These are phyloP conservation scores for Gastracanthus pulcherrimus DNA, from an alignment of 2,888 invertebrate species.

Conservation along the genomic window DNA sequence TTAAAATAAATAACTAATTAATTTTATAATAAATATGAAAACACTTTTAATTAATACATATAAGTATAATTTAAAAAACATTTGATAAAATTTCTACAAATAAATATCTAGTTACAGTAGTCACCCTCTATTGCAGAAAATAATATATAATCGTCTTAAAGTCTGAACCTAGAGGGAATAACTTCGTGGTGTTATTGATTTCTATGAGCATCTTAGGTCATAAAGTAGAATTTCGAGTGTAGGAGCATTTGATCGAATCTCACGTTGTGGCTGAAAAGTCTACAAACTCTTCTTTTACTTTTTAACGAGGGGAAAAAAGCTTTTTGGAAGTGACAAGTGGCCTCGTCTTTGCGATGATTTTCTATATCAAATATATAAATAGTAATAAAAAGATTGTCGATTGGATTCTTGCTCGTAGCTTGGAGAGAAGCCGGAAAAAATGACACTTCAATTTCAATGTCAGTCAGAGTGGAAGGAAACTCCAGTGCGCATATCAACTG, in stretches of 20 bases:
- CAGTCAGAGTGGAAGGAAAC: background rate
- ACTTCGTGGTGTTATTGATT: conserved; percentile 46
- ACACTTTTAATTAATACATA: background rate
- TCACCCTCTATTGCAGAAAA: conserved; percentile 38
- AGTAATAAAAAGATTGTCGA: conserved; percentile 7
- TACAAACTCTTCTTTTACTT: background rate
- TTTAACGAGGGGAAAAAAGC: conserved; percentile 10
- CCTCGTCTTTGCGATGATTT: conserved; percentile 71
- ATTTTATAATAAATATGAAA: too few relatives aligned
- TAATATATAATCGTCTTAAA: conserved; percentile 16
- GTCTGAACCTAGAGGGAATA: conserved; percentile 17
- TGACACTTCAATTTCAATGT: conserved; percentile 39
- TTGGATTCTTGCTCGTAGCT: background rate
- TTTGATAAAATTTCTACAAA: background rate
- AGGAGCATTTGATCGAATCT: conserved; percentile 46
- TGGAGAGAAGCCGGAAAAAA: background rate
- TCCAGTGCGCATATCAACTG: background rate
- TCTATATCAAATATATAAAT: conserved; percentile 57
- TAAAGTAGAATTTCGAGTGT: conserved; percentile 39
- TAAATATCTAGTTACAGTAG: conserved; percentile 11
- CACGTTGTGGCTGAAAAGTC: conserved; percentile 32
- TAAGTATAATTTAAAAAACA: background rate
- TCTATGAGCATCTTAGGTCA: conserved; percentile 73
- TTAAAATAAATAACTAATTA: too few relatives aligned
- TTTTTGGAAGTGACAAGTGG: conserved; percentile 76